Base-by-base conservation (phyloP, 2,888 invertebrate genomes). In the Eurytoma adleriae region DNA sequence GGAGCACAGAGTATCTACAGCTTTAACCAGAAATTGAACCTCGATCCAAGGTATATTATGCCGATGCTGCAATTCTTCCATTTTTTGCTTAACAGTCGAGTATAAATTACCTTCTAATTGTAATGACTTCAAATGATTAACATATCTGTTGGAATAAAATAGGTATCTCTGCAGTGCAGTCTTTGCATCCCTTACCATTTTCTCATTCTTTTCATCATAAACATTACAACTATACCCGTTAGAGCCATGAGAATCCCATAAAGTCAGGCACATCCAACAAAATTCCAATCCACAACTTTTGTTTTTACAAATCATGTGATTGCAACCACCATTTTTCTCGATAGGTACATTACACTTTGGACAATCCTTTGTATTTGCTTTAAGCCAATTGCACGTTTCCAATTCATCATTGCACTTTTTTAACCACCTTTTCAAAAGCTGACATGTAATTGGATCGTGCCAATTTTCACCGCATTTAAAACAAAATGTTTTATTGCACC, bases 1-100 rank as follows among this genome's bases (percentile, higher is more conserved):
- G 91, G 96, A 96, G 92, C 98, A 98, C 82, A 99, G 93, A 91
- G 97, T 98, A 92, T 98, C 98, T 88, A 98, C 98, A 78, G 99
- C 99, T 91, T 98, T 97, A 92, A 97, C 97, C 87, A 99, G 93
- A 92, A 99, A 99, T 93, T 99, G 99, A 82, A 99, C 98, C 95
- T 95, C 99, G 88, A 99, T 99, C 99, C 99, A 99, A 85, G 98
- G 98, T 98, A 99, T 99, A 91, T 98, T 98, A 91, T 98, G 98
- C 90, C 98, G 98, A n/a, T n/a, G n/a, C n/a, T n/a, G n/a, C n/a
- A n/a, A n/a, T 92, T 98, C 98, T 91, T 99, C 98, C 99, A 99
- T 99, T 93, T 99, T 99, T 90, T 96, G 96, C 91, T 98, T 97
- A 80, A 99, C 96, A 81, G 96, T 96, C 7, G 97, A 96, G 92